Conservation (phyloP, 2,888 invertebrate genomes). For the Metalampra italica region DNA sequence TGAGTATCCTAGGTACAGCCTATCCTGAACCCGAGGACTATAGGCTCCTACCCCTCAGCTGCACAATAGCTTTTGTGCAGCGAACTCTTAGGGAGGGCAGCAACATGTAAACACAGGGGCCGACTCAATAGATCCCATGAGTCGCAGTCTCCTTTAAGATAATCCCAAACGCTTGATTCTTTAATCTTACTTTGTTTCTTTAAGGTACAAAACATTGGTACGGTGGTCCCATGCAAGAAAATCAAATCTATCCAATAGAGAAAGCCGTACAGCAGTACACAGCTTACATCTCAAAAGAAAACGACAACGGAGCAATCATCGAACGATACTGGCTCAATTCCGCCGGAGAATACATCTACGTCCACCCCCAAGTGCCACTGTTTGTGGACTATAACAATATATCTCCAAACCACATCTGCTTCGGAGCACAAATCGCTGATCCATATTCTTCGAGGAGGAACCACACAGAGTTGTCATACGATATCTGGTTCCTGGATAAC, state of each 20-base stretch:
- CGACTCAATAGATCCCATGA: too few relatives aligned
- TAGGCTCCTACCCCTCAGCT: too few relatives aligned
- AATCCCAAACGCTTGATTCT: too few relatives aligned
- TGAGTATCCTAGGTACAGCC: too few relatives aligned
- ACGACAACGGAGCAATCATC: constrained; percentile 75
- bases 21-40: too few relatives aligned
- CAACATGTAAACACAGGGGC: too few relatives aligned
- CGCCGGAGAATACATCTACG: constrained; percentile 82
- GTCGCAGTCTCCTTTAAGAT: too few relatives aligned
- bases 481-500: constrained; percentile 78
- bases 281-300: constrained; percentile 75
- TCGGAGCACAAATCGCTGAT: constrained; percentile 72
- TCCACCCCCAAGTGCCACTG: constrained; percentile 81
- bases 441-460: constrained; percentile 71
- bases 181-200: constrained; percentile 7
- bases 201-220: constrained; percentile 80
- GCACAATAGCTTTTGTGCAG: too few relatives aligned
- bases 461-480: constrained; percentile 74
- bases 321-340: constrained; percentile 87
- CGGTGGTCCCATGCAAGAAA: constrained; percentile 80
- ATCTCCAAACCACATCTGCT: constrained; percentile 73
- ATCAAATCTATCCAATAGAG: constrained; percentile 81
- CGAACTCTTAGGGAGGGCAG: too few relatives aligned
- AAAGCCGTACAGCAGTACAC: constrained; percentile 66
- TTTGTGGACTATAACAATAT: constrained; percentile 83